phyloP scores from a whole-genome alignment of 2,113 vertebrate species.

The Neopipo cinnamomea region DNA sequence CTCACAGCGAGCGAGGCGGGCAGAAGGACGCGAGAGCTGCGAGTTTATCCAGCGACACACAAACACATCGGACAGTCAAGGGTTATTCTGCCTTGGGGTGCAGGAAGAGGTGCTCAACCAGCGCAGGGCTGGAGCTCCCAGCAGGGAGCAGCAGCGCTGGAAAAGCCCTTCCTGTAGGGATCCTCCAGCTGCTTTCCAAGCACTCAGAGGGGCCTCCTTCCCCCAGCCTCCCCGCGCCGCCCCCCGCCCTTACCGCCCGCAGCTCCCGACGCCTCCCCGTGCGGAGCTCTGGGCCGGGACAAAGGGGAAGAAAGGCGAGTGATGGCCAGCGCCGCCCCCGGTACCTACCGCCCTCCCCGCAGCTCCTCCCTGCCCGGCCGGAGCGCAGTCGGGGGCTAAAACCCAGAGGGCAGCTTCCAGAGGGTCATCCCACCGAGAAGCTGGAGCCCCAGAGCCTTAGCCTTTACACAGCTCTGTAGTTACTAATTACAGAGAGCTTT shows the following conservation, averaged over 20 bases:
- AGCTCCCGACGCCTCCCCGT: neutral
- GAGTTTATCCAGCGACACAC: neutral
- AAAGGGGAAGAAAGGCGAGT: neutral
- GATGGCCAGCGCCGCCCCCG: neutral
- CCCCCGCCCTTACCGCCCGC: neutral
- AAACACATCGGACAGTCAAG: fast-evolving
- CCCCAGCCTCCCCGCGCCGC: neutral
- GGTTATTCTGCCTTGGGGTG: fast-evolving
- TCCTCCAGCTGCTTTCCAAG: fast-evolving
- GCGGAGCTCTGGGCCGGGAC: neutral
- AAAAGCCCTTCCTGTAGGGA: neutral
- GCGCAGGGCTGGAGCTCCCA: neutral
- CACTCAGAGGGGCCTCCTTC: neutral
- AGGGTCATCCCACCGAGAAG: fast-evolving
- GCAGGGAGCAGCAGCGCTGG: neutral
- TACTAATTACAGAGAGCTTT: neutral
- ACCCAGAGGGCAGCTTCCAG: fast-evolving
- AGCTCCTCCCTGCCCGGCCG: neutral
- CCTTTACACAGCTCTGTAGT: fast-evolving
- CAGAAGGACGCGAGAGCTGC: neutral
- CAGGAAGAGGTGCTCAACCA: neutral
- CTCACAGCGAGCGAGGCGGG: neutral
- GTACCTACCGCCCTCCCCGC: neutral
- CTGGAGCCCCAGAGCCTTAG: fast-evolving
- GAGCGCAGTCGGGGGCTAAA: fast-evolving